phyloP scores from a whole-genome alignment of 2,797 vertebrate species.

The Diplodus sargus region DNA sequence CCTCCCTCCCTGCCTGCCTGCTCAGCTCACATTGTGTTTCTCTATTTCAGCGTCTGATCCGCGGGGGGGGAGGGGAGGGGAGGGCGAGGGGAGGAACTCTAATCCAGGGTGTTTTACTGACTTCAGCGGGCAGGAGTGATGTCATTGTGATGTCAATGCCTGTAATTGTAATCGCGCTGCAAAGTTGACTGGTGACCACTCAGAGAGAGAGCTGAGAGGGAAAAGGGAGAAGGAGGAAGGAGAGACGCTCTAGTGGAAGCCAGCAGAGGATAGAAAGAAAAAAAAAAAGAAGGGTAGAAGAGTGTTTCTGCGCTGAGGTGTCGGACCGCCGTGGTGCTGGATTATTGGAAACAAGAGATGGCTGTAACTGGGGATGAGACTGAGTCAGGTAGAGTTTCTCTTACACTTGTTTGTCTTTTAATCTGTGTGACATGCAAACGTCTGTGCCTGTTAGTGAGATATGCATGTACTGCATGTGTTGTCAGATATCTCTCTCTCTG shows the following conservation, averaged over 20 bases:
- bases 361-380: slow-evolving; percentile 96
- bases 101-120: slow-evolving; percentile 90
- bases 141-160: slow-evolving; percentile 96
- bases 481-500: neutral
- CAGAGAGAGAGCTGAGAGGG: slow-evolving; percentile 60
- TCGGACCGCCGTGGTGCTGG: slow-evolving; percentile 68
- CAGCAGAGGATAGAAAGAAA: neutral
- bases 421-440: neutral
- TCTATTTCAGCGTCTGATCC: slow-evolving; percentile 54
- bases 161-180: slow-evolving; percentile 89
- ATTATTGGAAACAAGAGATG: slow-evolving; percentile 88
- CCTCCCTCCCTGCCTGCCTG: slow-evolving; percentile 31
- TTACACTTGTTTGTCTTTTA: neutral
- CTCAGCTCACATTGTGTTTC: slow-evolving; percentile 61
- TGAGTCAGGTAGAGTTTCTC: slow-evolving; percentile 85
- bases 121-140: slow-evolving; percentile 89
- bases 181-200: slow-evolving; percentile 84
- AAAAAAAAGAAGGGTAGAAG: neutral
- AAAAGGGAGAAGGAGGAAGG: slow-evolving; percentile 32
- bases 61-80: neutral
- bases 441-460: neutral
- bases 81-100: slow-evolving; percentile 64
- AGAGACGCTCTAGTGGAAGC: slow-evolving; percentile 3
- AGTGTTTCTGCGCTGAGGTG: slow-evolving; percentile 20
- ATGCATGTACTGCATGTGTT: neutral